Base-by-base conservation (phyloP, 2,888 invertebrate species). In the Busseola fusca region DNA sequence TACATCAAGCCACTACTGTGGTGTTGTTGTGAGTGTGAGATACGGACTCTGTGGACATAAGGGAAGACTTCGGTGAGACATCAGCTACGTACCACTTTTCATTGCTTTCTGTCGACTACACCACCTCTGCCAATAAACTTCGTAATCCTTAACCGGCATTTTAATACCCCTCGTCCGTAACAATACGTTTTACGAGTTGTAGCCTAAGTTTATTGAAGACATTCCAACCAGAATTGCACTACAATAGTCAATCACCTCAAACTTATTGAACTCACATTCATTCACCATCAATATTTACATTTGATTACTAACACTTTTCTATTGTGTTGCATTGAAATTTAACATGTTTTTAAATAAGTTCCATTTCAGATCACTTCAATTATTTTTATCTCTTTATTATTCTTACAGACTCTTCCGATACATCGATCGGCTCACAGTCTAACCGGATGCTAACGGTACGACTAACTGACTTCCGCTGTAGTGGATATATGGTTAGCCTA, bases 391-490 rank as follows among this genome's bases (percentile, higher is more conserved):
- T 18, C 10, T 3, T 18, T 12, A 21, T 5, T 6, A 57, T 68
- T 48, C 25, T 50, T 16, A 16, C 16, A 25, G 3, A 16, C 12
- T 9, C n/a, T 30, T 50, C 21, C 58, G 9, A 2, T 12, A 14
- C 7, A 42, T 16, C 12, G 9, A 14, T n/a, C 12, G 7, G 9
- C 16, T 40, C 21, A 21, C 40, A 40, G 25, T 25, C 16, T 30
- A 48, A 12, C n/a, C 25, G 25, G 52, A 59, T 40, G n/a, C n/a
- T n/a, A n/a, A 25, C 34, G 27, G 60, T 54, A 34, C 59, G 10
- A 52, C 50, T 59, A 52, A 59, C 71, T 71, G 69, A 50, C 50
- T 69, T 50, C 70, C 69, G 40, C 3, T 27, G 3, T 16, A 42
- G 30, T 58, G 21, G 27, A 12, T 30, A 34, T 52, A 71, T 71